phyloP scores from a whole-genome alignment of 2,113 vertebrate species.

The Ammospiza caudacuta region DNA sequence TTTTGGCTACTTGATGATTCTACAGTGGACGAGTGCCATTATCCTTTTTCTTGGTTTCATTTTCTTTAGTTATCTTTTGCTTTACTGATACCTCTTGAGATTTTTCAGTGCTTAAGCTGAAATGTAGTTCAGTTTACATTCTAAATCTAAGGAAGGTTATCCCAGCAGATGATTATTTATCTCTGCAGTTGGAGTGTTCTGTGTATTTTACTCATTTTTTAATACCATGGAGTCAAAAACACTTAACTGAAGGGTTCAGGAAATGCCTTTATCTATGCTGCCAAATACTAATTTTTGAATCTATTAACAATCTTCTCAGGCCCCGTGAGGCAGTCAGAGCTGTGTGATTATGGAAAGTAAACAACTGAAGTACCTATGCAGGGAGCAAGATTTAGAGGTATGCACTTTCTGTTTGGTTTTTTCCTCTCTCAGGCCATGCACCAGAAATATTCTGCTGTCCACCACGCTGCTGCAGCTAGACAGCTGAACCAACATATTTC shows the following conservation, averaged over 20 bases:
- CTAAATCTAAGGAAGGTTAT: not conserved
- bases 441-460: not conserved
- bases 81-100: not conserved
- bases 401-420: not conserved
- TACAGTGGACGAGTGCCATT: not conserved
- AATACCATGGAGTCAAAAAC: not conserved
- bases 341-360: not conserved
- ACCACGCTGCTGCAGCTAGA: not conserved
- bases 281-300: not conserved
- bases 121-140: not conserved
- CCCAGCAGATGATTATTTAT: not conserved
- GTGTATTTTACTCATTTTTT: not conserved
- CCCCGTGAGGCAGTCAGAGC: not conserved
- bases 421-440: not conserved
- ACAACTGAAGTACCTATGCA: not conserved
- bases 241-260: not conserved
- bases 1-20: not conserved
- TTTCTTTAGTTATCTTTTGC: not conserved
- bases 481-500: slow-evolving; percentile 49
- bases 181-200: not conserved
- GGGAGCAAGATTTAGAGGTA: not conserved
- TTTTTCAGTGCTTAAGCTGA: not conserved
- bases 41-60: not conserved
- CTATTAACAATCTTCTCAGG: not conserved
- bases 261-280: not conserved